Conservation (phyloP, 1,140 invertebrate genomes). For the Halictus rubicundus region DNA sequence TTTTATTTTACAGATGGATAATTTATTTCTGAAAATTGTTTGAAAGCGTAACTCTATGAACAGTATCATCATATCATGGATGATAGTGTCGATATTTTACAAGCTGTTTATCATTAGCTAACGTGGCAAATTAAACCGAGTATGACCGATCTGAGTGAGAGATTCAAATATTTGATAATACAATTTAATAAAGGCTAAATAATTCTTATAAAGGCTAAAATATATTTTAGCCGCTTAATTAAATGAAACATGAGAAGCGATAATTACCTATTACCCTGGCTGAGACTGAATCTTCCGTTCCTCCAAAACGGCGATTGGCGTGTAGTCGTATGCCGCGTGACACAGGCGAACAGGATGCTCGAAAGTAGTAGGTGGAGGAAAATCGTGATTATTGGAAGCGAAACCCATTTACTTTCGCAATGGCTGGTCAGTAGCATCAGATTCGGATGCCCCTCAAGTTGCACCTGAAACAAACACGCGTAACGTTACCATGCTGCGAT, state of each 20-base stretch:
- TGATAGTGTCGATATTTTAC: too few relatives aligned
- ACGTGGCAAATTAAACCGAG: too few relatives aligned
- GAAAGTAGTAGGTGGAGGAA: slow-evolving; percentile 1
- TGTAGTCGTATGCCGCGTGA: background rate
- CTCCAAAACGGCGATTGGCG: slow-evolving; percentile 1
- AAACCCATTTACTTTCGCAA: slow-evolving; percentile 37
- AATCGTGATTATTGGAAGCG: slow-evolving; percentile 26
- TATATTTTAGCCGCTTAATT: too few relatives aligned
- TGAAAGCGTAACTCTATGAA: too few relatives aligned
- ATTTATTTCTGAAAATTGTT: too few relatives aligned
- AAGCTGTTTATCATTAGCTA: too few relatives aligned
- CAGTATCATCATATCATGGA: too few relatives aligned
- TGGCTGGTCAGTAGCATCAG: slow-evolving; percentile 8
- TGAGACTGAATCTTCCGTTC: slow-evolving; percentile 39
- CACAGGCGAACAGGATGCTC: background rate
- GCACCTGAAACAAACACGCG: slow-evolving; percentile 17
- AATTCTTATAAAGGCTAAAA: too few relatives aligned
- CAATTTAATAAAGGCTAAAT: too few relatives aligned
- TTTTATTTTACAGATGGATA: too few relatives aligned
- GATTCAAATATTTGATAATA: too few relatives aligned
- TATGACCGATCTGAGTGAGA: too few relatives aligned
- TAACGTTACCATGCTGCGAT: background rate
- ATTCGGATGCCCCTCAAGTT: slow-evolving; percentile 1
- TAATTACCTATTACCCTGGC: slow-evolving; percentile 42
- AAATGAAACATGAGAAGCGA: background rate